Evolutionary conservation across 1,140 invertebrate genomes (phyloP), one percentile per base, ranked within the genome.

Genomic region (Drosophila cardini): DNA sequence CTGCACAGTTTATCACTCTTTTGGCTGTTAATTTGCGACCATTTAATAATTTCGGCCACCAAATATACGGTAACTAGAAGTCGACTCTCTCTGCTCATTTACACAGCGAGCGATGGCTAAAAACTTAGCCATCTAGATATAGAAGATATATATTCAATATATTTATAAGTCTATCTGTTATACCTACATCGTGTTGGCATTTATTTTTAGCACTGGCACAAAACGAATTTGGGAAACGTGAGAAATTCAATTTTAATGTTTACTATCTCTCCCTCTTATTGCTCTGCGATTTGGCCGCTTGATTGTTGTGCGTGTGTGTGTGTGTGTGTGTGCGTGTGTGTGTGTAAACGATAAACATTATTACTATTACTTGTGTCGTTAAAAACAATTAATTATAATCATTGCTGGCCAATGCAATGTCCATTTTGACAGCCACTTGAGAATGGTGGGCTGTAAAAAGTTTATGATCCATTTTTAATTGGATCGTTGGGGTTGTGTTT

Each of bases 351-450:
- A 80, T 83, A 60, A 63, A 38, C 68, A 73, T 83, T 87, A 77
- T 77, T 53, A 62, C 53, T 77, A 69, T 71, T 77, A 83, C 72
- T 63, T 67, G 68, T 46, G 43, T 76, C 83, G 65, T 86, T 70
- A 87, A 87, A 26, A 61, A 58, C 36, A 77, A 83, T 87, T 89
- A 83, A 87, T 84, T 77, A 74, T 77, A 70, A 56, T 68, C 36
- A 36, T 45, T 11, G 34, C 48, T 56, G 36, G 52, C 32, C 62
- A 72, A 46, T 46, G 18, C 42, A 55, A 16, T 58, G 26, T 30
- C 34, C 58, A 63, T 70, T 48, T 60, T 45, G 45, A 32, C 26
- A 48, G 43, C 30, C 67, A 80, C 69, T 82, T 75, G 65, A 77
- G 55, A 61, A 50, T 75, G 78, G 45, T 72, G 50, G 64, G 81